phyloP scores from a whole-genome alignment of 2,888 invertebrate species.

The Sussaba pulchella region DNA sequence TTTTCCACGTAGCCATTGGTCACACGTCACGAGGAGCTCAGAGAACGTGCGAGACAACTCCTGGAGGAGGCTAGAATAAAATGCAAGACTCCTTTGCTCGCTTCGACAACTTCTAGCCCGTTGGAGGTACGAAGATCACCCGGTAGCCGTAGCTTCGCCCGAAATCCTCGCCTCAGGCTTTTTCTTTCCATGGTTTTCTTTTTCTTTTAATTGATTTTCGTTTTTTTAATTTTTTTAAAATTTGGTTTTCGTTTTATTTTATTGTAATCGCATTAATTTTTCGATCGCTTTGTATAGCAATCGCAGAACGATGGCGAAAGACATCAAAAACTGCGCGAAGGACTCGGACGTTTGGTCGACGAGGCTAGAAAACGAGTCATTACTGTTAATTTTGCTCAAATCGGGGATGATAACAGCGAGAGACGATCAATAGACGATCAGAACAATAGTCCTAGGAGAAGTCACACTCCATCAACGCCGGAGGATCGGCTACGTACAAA shows the following conservation, averaged over 20 bases:
- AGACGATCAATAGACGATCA: constrained; percentile 82
- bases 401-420: constrained; percentile 81
- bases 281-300: constrained; percentile 70
- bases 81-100: constrained; percentile 83
- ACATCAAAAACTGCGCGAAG: constrained; percentile 93
- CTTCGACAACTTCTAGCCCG: constrained; percentile 85
- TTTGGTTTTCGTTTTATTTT: neutral
- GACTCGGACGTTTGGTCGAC: constrained; percentile 95
- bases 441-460: constrained; percentile 82
- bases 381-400: constrained; percentile 82
- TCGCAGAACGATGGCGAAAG: constrained; percentile 92
- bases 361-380: constrained; percentile 90
- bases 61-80: constrained; percentile 90
- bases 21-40: constrained; percentile 93
- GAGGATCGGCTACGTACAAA: constrained; percentile 81
- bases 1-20: constrained; percentile 87
- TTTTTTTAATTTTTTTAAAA: neutral
- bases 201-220: constrained; percentile 19
- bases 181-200: constrained; percentile 53
- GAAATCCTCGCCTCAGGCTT: neutral
- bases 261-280: constrained; percentile 43
- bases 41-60: constrained; percentile 93
- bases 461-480: constrained; percentile 82
- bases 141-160: neutral
- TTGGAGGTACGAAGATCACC: constrained; percentile 83